Evolutionary conservation across 2,888 invertebrate genomes (phyloP), one percentile per base, ranked within the genome.

Genomic region (Heliconius erato): DNA sequence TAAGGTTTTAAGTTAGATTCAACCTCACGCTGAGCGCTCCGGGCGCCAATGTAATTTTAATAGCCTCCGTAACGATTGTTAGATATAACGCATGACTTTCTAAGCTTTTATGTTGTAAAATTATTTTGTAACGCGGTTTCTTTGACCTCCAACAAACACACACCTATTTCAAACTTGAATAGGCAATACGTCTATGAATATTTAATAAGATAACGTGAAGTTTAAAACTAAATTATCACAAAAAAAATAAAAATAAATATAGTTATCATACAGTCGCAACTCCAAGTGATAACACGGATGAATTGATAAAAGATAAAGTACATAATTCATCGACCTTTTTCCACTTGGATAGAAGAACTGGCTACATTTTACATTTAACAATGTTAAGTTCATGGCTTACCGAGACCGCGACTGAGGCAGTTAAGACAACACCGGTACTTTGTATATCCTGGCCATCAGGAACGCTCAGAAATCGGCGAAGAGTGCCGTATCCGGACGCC

Each of bases 401-500:
- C 95, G 96, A 95, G 89, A 95, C 96, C 85, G 95, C 93, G 86
- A 95, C 94, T 79, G 95, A 95, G 87, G 94, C 92, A 88, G 91
- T 91, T 86, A 94, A 91, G 85, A 92, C 93, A 84, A 90, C 91
- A 85, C 91, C 89, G 82, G 92, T 90, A 84, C 89, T 89, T 83
- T 88, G 87, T 44, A 87, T 90, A 84, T 92, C 90, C 85, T 93
- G 94, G 86, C 95, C 95, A 85, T 93, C 95, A 85, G 95, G 95
- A 84, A 93, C 95, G 91, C 95, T 95, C 84, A 95, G 92, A 88
- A 95, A 95, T 86, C 96, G 94, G 92, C 96, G 95, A 86, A 95
- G 92, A 85, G 95, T 95, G 92, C 95, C 95, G 91, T 94, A 95
- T 91, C 96, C 96, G 87, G 95, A 95, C 87, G 96, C 95, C 84